Conservation (phyloP, 2,888 invertebrate species). For the Cantharis lateralis region DNA sequence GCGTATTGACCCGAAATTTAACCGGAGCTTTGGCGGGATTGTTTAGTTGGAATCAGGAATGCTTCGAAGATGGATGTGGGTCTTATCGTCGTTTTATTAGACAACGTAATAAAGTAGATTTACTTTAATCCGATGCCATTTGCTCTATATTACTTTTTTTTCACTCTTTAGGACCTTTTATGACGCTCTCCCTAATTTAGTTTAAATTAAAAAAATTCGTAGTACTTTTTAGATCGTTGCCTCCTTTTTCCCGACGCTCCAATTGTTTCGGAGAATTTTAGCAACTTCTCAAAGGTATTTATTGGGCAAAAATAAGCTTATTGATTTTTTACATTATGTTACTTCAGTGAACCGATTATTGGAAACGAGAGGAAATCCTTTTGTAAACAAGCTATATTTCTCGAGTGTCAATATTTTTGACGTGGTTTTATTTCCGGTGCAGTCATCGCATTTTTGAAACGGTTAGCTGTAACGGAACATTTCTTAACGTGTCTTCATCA, state of each 20-base stretch:
- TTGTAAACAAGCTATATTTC: slow-evolving; percentile 18
- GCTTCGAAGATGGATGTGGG: neutral
- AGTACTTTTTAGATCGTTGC: neutral
- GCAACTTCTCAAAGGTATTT: neutral
- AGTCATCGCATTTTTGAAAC: neutral
- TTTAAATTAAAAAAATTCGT: neutral
- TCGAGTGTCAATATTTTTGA: slow-evolving; percentile 14
- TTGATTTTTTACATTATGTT: slow-evolving; percentile 8
- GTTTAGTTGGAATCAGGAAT: neutral
- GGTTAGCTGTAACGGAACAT: neutral
- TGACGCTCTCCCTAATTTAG: neutral
- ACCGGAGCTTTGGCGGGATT: neutral
- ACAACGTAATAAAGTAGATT: neutral
- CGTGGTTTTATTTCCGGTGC: slow-evolving; percentile 11
- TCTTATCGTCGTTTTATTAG: neutral
- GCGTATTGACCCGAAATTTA: neutral
- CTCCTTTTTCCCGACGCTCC: neutral
- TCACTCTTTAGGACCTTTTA: neutral
- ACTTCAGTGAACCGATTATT: slow-evolving; percentile 9
- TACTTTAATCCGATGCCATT: neutral
- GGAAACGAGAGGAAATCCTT: neutral
- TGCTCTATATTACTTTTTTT: neutral
- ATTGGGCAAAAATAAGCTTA: neutral
- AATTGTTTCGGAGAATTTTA: neutral
- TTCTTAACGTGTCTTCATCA: slow-evolving; percentile 14